These are phyloP conservation scores for Cyanistes caeruleus DNA, from an alignment of 2,113 vertebrate species.

Conservation along the genomic window DNA sequence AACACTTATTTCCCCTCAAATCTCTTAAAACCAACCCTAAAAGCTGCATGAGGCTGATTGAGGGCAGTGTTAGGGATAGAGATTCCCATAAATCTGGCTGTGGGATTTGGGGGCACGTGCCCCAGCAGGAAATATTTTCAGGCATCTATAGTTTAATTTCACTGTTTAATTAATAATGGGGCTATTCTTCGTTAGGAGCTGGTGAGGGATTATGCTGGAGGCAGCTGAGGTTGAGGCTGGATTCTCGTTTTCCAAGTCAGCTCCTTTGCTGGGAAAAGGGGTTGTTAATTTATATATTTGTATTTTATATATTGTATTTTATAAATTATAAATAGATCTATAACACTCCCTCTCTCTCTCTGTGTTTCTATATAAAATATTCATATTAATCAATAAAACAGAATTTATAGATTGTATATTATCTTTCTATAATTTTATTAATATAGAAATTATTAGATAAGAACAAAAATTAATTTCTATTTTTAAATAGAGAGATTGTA, in stretches of 20 bases:
- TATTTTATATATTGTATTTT: too few species aligned
- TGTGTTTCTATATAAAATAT: neutral
- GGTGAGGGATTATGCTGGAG: neutral
- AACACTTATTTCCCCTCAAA: neutral
- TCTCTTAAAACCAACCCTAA: neutral
- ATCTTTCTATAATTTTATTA: fast-evolving
- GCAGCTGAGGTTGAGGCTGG: neutral
- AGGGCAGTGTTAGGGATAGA: fast-evolving
- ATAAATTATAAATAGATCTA: neutral
- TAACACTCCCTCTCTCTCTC: neutral
- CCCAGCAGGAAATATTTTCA: constrained; percentile 26
- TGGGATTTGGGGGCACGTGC: constrained; percentile 19
- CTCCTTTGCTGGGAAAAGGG: neutral
- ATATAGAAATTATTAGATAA: neutral
- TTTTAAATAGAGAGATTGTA: neutral
- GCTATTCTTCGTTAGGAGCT: neutral
- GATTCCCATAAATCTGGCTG: neutral
- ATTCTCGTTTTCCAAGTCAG: neutral
- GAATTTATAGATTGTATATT: too few species aligned
- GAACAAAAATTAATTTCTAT: neutral
- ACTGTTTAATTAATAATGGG: neutral
- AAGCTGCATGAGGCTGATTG: neutral
- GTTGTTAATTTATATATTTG: neutral
- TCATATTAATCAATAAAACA: neutral
- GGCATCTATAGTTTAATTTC: neutral